Conservation (phyloP, 2,888 invertebrate genomes). For the Neoitamus cyanurus region DNA sequence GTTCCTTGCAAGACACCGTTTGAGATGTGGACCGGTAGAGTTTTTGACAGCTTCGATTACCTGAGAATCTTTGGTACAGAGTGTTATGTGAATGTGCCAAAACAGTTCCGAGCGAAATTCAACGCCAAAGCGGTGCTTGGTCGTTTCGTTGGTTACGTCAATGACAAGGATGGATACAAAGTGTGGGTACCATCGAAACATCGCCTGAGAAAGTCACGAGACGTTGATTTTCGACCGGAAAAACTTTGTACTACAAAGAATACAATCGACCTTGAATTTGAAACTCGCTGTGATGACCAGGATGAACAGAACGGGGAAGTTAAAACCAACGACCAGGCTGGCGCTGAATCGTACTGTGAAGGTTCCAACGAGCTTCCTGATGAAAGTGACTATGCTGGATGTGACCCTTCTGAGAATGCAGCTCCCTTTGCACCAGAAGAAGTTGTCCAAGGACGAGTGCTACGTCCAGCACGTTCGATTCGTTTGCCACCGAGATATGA, state of each 20-base stretch:
- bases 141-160: no score
- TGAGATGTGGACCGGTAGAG: slow-evolving; percentile 2
- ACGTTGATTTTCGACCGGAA: slow-evolving; percentile 8
- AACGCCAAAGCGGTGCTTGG: neutral
- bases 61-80: slow-evolving; percentile 8
- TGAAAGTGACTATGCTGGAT: neutral
- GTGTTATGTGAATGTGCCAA: slow-evolving; percentile 15
- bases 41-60: slow-evolving; percentile 1
- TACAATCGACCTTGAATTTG: neutral
- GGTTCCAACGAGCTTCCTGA: neutral
- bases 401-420: neutral
- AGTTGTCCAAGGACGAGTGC: neutral
- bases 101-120: neutral
- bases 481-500: neutral
- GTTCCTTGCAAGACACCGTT: slow-evolving; percentile 1
- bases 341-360: neutral
- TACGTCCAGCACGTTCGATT: neutral
- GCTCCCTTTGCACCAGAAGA: neutral
- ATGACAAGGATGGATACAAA: slow-evolving; percentile 13
- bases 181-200: slow-evolving; percentile 16
- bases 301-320: neutral
- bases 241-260: neutral
- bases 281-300: neutral
- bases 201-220: slow-evolving; percentile 6
- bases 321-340: neutral